Percentiles rank a stretch among this genome's conserved stretches.
Evolutionary conservation across 2,797 vertebrate species (phyloP).

Genomic region (Sebastes minor): DNA sequence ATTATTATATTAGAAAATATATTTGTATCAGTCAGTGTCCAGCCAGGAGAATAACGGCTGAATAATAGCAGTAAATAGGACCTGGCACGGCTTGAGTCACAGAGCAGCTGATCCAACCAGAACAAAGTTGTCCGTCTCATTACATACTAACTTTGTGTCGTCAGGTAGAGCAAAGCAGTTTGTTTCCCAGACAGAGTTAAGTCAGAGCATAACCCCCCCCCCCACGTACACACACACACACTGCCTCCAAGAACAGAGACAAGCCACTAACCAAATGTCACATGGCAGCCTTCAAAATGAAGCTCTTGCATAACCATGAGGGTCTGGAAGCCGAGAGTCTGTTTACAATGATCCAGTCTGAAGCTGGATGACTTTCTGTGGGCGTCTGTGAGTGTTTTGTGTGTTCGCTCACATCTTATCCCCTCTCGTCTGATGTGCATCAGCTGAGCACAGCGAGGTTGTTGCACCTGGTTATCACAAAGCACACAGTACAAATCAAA

Average conservation of each 20-base stretch:
- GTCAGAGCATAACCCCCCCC: not conserved
- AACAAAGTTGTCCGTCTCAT: constrained; percentile 22
- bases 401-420: constrained; percentile 26
- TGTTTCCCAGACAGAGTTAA: constrained; percentile 42
- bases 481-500: constrained; percentile 1
- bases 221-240: not conserved
- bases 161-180: constrained; percentile 36
- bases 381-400: constrained; percentile 15
- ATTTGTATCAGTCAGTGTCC: not conserved
- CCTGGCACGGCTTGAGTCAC: constrained; percentile 2
- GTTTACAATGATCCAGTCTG: constrained; percentile 61
- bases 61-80: constrained; percentile 11
- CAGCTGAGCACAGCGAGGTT: constrained; percentile 51
- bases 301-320: constrained; percentile 65
- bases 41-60: not conserved
- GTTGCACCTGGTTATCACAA: constrained; percentile 44
- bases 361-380: constrained; percentile 51
- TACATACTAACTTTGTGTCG: constrained; percentile 1
- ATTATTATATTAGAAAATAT: constrained; percentile 8
- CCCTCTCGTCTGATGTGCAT: constrained; percentile 46
- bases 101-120: constrained; percentile 23
- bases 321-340: constrained; percentile 48
- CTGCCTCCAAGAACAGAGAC: constrained; percentile 28
- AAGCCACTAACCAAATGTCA: constrained; percentile 64
- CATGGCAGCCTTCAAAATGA: constrained; percentile 69